These are phyloP conservation scores for Actias luna DNA, from an alignment of 2,888 invertebrate species.

Conservation along the genomic window DNA sequence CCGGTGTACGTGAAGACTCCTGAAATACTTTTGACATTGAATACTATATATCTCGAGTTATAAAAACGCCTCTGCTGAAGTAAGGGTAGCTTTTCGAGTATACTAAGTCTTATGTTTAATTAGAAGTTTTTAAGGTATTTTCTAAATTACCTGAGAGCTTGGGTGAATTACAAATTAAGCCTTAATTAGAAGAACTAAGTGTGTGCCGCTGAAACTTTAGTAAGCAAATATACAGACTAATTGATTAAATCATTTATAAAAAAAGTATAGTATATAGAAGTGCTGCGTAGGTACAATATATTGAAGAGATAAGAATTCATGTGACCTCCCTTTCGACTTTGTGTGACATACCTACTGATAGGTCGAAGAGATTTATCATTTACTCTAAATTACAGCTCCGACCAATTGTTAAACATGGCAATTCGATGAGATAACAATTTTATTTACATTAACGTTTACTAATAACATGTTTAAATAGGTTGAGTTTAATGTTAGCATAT, in stretches of 20 bases:
- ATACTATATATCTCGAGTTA: conserved; percentile 69
- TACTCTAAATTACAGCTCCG: conserved; percentile 18
- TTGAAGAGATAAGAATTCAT: conserved; percentile 41
- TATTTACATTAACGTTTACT: not conserved
- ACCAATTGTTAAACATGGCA: not conserved
- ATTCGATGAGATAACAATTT: not conserved
- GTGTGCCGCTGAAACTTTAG: conserved; percentile 8
- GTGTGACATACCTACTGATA: conserved; percentile 43
- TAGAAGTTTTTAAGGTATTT: conserved; percentile 50
- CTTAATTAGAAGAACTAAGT: conserved; percentile 1
- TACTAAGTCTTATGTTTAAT: conserved; percentile 74
- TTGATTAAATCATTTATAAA: not conserved
- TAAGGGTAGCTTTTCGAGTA: conserved; percentile 50
- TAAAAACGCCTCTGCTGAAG: conserved; percentile 63
- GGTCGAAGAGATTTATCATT: conserved; percentile 47
- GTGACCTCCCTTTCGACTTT: conserved; percentile 49
- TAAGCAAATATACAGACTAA: conserved; percentile 8
- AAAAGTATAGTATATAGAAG: not conserved
- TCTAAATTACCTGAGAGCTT: conserved; percentile 3
- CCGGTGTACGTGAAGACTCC: conserved; percentile 55
- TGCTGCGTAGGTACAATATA: conserved; percentile 17
- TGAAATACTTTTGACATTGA: conserved; percentile 70
- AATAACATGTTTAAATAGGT: not conserved
- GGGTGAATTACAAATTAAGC: not conserved
- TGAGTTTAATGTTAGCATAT: not conserved